These are phyloP conservation scores for Ridgeia piscesae DNA, from an alignment of 1,140 invertebrate species.

Conservation along the genomic window DNA sequence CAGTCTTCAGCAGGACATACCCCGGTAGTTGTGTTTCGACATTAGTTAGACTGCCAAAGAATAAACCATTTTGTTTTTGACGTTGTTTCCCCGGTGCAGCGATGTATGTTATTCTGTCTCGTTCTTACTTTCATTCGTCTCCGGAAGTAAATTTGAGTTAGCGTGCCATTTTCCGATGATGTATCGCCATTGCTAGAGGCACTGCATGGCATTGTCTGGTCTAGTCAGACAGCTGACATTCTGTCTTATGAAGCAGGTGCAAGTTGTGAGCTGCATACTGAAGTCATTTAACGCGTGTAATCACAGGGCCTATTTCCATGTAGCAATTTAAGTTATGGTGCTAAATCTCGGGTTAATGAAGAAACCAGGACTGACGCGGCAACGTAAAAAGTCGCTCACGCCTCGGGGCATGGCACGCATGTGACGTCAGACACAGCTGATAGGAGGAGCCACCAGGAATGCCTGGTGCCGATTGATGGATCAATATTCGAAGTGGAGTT, in stretches of 20 bases:
- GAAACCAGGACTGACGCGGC: neutral
- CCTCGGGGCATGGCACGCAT: neutral
- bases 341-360: neutral
- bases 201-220: neutral
- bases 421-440: neutral
- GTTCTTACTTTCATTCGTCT: neutral
- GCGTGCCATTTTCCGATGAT: neutral
- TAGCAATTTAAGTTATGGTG: neutral
- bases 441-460: neutral
- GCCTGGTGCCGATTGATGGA: neutral
- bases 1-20: neutral
- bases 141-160: neutral
- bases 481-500: neutral
- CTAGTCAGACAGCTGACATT: neutral
- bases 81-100: neutral
- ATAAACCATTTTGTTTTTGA: neutral
- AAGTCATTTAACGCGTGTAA: neutral
- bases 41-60: neutral
- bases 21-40: neutral
- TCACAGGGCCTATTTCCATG: neutral
- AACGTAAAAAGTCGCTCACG: neutral
- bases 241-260: neutral
- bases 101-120: neutral
- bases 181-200: neutral
- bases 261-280: neutral